A percentile compares a stretch with the other conserved stretches of the same genome.
phyloP scores from a whole-genome alignment of 53 echinoderm and acorn worm species.

The Hippasteria phrygiana region DNA sequence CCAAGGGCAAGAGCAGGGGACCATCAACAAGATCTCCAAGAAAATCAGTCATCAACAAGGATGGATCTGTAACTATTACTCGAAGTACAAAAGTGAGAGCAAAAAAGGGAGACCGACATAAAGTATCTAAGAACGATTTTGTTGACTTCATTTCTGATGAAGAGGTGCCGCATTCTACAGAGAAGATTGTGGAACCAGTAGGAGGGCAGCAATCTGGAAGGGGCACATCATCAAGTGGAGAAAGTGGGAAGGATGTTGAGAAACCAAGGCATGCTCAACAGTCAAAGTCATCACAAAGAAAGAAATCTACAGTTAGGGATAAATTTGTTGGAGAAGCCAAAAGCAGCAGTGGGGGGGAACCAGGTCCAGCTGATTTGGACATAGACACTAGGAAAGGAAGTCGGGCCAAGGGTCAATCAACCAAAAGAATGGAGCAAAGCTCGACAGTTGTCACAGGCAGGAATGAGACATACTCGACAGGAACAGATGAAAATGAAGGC shows the following conservation, averaged over 20 bases:
- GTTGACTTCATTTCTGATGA: neutral
- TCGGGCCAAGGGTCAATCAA: neutral
- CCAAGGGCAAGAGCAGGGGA: neutral
- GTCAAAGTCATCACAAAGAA: neutral
- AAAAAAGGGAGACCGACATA: neutral
- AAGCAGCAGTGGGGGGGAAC: slow-evolving; percentile 12
- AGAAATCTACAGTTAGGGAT: neutral
- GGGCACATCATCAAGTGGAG: slow-evolving; percentile 21
- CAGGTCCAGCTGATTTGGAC: neutral
- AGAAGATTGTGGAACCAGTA: neutral
- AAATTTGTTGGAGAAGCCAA: neutral
- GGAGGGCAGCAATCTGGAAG: neutral
- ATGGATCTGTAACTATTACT: neutral
- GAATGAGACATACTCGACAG: slow-evolving; percentile 16
- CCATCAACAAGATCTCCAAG: slow-evolving; percentile 21
- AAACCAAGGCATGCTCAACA: neutral
- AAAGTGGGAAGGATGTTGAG: neutral
- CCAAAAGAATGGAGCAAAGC: slow-evolving; percentile 9
- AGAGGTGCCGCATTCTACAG: neutral
- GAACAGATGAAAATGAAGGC: slow-evolving; percentile 14
- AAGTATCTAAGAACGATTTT: neutral
- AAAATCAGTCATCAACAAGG: slow-evolving; percentile 1
- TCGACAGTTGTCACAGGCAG: neutral
- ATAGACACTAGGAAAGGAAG: neutral
- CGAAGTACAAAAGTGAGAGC: neutral